Conservation (phyloP, 1,140 invertebrate species). For the Drosophila punjabiensis region DNA sequence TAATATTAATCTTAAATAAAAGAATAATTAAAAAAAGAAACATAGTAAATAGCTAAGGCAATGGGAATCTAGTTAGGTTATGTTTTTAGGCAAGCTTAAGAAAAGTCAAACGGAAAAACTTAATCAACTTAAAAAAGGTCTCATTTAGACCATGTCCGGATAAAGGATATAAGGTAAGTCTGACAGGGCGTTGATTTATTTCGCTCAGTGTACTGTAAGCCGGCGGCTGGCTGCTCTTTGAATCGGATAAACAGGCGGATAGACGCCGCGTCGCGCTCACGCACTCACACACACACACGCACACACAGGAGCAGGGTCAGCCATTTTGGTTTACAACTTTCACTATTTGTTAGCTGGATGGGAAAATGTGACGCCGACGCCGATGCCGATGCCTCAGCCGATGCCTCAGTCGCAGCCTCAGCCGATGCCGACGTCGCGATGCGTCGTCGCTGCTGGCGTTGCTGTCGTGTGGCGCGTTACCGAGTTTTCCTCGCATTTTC, state of each 20-base stretch:
- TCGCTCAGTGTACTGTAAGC: constrained; percentile 51
- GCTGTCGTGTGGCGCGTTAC: constrained; percentile 9
- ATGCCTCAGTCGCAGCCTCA: background rate
- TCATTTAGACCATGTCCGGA: background rate
- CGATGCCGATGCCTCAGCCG: background rate
- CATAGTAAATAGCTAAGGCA: too few species aligned
- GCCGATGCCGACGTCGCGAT: constrained; percentile 7
- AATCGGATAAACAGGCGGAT: constrained; percentile 51
- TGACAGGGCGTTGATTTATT: background rate
- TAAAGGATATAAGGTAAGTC: background rate
- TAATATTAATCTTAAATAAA: too few species aligned
- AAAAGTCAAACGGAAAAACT: background rate
- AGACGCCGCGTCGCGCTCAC: constrained; percentile 54
- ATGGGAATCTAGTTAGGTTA: too few species aligned
- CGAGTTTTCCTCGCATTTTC: constrained; percentile 76
- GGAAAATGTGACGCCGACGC: constrained; percentile 36
- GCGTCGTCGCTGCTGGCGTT: constrained; percentile 21
- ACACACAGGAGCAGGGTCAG: constrained; percentile 40
- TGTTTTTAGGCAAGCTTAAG: too few species aligned
- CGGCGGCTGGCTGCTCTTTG: constrained; percentile 25
- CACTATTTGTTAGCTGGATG: constrained; percentile 60
- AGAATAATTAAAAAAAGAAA: too few species aligned
- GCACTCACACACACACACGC: constrained; percentile 21
- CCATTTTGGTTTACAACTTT: constrained; percentile 69
- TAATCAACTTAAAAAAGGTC: background rate